Conservation (phyloP, 2,797 vertebrate genomes). For the Acropternis orthonyx region DNA sequence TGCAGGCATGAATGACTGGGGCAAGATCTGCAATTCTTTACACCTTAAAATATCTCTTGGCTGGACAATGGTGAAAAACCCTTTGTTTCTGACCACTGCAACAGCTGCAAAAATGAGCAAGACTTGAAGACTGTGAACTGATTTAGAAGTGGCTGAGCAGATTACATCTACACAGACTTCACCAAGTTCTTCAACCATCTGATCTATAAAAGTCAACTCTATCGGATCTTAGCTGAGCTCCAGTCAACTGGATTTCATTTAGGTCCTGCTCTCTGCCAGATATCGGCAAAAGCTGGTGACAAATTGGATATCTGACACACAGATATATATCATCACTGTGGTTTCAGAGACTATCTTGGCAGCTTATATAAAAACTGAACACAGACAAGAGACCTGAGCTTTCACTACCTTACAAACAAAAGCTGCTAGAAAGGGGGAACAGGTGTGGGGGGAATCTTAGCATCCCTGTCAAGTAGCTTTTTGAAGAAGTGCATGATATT, state of each 20-base stretch:
- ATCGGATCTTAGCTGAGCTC: conserved; percentile 40
- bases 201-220: conserved; percentile 38
- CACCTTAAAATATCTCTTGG: background rate
- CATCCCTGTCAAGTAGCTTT: background rate
- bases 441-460: background rate
- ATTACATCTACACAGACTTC: conserved; percentile 15
- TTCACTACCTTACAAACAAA: background rate
- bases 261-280: conserved; percentile 35
- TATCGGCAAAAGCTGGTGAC: conserved; percentile 10
- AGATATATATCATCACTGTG: conserved; percentile 14
- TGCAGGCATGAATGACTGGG: background rate
- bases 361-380: conserved; percentile 11
- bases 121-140: background rate
- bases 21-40: background rate
- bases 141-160: conserved; percentile 16
- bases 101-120: background rate
- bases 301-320: conserved; percentile 21
- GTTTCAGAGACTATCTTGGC: background rate
- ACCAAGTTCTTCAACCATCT: conserved; percentile 24
- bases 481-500: background rate
- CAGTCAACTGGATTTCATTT: conserved; percentile 58
- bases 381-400: background rate
- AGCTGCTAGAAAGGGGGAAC: background rate
- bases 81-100: background rate
- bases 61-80: background rate